Base-by-base conservation (phyloP, 2,113 vertebrate genomes). In the Terrapene triunguis region DNA sequence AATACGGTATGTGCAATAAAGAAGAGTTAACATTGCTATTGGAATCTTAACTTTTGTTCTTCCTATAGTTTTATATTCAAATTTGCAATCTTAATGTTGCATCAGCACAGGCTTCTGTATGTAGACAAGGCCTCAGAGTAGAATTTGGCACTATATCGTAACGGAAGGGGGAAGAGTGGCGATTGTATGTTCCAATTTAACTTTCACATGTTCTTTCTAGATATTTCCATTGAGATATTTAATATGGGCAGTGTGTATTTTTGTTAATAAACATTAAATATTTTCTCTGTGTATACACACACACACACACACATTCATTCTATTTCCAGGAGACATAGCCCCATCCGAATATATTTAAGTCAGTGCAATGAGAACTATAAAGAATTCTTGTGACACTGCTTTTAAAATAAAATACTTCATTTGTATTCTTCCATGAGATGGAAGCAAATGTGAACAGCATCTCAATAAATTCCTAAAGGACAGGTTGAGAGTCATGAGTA, bases 401-500 rank as follows among this genome's bases (percentile, higher is more conserved):
- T 93, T 82, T 47, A 35, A 59, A 86, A 44, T 80, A 82, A 93
- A 76, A 57, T 88, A 82, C 95, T 95, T 98, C 96, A 96, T 74
- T 94, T 84, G 62, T 94, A 88, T 92, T 93, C 91, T 89, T 94
- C 69, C 93, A 85, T 90, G 32, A 84, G 76, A 87, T 72, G 62
- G 65, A 92, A 87, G 74, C 84, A 85, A 95, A 86, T 88, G 48
- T 89, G 76, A 96, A 88, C 22, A 90, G 35, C 89, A 93, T 87
- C 69, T 86, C 83, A 80, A 95, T 93, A 95, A 95, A 97, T 96
- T 97, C 92, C 96, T 97, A 97, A 97, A 95, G 83, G 82, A 95
- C 53, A 94, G 78, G 82, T 98, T 97, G 95, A 93, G 44, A 95
- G 85, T 94, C 95, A 93, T 92, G 87, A 89, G 53, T 44, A 88